These are phyloP conservation scores for Drosophila ercepeae DNA, from an alignment of 1,140 invertebrate species.

Conservation along the genomic window DNA sequence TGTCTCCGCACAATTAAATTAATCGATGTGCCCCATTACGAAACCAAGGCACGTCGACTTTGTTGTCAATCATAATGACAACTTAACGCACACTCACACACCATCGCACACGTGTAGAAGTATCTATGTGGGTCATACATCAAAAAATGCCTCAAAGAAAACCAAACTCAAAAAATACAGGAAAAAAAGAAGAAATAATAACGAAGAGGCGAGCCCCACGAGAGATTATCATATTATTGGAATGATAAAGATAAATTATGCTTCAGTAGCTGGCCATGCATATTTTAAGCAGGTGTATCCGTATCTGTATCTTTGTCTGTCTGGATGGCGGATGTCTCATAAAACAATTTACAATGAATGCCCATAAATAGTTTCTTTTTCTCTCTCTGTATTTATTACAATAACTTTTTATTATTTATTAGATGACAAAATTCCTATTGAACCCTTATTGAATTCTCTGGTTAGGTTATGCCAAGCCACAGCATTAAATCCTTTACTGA, in stretches of 20 bases:
- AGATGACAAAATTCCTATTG: too few relatives aligned
- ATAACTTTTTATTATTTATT: too few relatives aligned
- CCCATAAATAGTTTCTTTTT: too few relatives aligned
- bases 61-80: slow-evolving; percentile 54
- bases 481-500: too few relatives aligned
- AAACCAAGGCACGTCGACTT: slow-evolving; percentile 47
- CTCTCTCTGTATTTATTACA: too few relatives aligned
- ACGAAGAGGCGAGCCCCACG: slow-evolving; percentile 17
- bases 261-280: slow-evolving; percentile 33
- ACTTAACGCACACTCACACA: slow-evolving; percentile 37
- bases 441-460: too few relatives aligned
- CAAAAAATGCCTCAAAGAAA: slow-evolving; percentile 41
- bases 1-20: slow-evolving; percentile 38
- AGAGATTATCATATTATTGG: slow-evolving; percentile 41
- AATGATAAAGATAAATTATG: slow-evolving; percentile 51
- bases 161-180: slow-evolving; percentile 1
- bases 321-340: not conserved
- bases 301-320: not conserved
- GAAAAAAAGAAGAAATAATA: slow-evolving; percentile 1
- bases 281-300: slow-evolving; percentile 40
- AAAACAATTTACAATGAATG: not conserved
- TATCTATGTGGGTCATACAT: slow-evolving; percentile 46
- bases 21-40: slow-evolving; percentile 36
- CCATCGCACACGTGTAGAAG: slow-evolving; percentile 6
- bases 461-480: too few relatives aligned